These are phyloP conservation scores for Paradisaea rubra DNA, from an alignment of 2,113 vertebrate genomes.

Conservation along the genomic window DNA sequence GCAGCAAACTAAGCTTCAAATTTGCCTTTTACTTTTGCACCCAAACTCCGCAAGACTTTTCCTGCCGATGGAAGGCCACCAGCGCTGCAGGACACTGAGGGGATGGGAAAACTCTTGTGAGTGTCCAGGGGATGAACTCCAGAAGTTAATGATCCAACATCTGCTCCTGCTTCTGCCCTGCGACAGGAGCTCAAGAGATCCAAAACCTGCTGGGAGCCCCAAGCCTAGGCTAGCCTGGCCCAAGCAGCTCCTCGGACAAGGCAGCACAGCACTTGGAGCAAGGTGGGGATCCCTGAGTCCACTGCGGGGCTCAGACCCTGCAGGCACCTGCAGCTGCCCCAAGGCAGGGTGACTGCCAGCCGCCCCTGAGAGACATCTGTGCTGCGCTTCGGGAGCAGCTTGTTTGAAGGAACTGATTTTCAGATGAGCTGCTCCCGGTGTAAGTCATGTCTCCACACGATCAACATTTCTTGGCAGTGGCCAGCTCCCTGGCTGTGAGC, in stretches of 20 bases:
- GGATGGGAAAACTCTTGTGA: background rate
- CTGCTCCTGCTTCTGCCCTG: background rate
- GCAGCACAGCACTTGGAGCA: background rate
- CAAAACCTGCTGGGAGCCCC: background rate
- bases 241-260: fast-evolving
- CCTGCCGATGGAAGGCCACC: background rate
- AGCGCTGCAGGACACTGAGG: fast-evolving
- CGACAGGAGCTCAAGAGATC: background rate
- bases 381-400: background rate
- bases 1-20: background rate
- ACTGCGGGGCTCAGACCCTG: fast-evolving
- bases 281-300: fast-evolving
- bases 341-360: background rate
- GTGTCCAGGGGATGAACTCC: background rate
- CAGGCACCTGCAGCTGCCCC: background rate
- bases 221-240: background rate
- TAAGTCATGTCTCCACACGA: constrained; percentile 40
- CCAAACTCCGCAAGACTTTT: background rate
- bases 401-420: background rate
- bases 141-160: background rate
- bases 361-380: fast-evolving
- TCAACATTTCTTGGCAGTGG: constrained; percentile 5
- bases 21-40: background rate
- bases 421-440: background rate
- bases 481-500: background rate